phyloP scores from a whole-genome alignment of 2,888 invertebrate genomes.

The Trissoscelio sp. region DNA sequence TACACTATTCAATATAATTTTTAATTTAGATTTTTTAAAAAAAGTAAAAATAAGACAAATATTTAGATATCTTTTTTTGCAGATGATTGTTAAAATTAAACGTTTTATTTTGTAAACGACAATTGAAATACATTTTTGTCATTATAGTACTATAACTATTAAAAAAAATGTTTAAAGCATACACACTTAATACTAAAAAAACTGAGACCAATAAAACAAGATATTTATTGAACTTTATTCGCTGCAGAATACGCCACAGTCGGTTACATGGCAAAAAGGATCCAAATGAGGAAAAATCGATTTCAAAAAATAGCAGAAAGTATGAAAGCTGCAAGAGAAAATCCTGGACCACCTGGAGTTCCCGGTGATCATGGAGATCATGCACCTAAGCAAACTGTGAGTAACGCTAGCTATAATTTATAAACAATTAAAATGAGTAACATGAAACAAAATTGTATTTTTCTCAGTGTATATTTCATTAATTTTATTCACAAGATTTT shows the following conservation, averaged over 20 bases:
- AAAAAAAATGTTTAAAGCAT: constrained; percentile 3
- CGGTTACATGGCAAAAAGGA: constrained; percentile 98
- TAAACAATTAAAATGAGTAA: too few relatives aligned
- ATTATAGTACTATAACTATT: constrained; percentile 10
- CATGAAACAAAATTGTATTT: too few relatives aligned
- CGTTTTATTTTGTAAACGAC: neutral
- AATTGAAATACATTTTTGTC: neutral
- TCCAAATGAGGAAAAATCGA: constrained; percentile 97
- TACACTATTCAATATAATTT: too few relatives aligned
- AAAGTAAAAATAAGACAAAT: too few relatives aligned
- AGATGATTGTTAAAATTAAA: too few relatives aligned
- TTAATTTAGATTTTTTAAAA: too few relatives aligned
- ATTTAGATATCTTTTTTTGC: too few relatives aligned
- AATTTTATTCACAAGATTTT: too few relatives aligned
- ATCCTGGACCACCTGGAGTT: constrained; percentile 85
- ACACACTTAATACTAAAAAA: too few relatives aligned
- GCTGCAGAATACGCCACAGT: constrained; percentile 97
- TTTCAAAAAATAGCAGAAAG: constrained; percentile 97
- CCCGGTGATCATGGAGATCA: constrained; percentile 88
- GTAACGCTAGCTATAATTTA: constrained; percentile 82
- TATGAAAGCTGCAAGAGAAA: constrained; percentile 93
- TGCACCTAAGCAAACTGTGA: constrained; percentile 91
- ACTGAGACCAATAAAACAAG: too few relatives aligned
- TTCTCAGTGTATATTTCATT: too few relatives aligned
- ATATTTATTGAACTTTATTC: constrained; percentile 46